Evolutionary conservation across 2,888 invertebrate genomes (phyloP).

Genomic region (Platerodrilus igneus): DNA sequence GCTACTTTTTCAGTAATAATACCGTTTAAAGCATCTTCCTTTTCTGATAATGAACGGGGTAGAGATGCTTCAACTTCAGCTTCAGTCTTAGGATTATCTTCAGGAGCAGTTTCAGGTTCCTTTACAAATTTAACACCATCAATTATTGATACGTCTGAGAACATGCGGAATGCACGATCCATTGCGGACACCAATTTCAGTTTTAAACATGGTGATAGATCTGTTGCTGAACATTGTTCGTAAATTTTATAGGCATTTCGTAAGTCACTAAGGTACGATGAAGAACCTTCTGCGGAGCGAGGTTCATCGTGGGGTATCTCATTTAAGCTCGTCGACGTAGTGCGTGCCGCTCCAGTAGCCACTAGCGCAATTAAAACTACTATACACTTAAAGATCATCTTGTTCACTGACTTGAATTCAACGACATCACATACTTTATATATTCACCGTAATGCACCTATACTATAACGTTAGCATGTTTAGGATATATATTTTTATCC

Average conservation of each 20-base stretch:
- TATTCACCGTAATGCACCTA: no score
- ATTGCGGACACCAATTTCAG: slow-evolving; percentile 72
- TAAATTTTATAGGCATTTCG: slow-evolving; percentile 73
- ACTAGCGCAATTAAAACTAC: slow-evolving; percentile 55
- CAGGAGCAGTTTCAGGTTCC: slow-evolving; percentile 51
- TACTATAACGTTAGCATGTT: slow-evolving; percentile 41
- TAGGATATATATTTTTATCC: slow-evolving; percentile 33
- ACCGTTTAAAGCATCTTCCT: slow-evolving; percentile 65
- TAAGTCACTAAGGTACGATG: slow-evolving; percentile 59
- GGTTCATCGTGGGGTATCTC: slow-evolving; percentile 40
- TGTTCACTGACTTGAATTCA: slow-evolving; percentile 46
- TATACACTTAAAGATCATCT: slow-evolving; percentile 57
- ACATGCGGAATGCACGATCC: slow-evolving; percentile 64
- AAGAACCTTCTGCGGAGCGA: slow-evolving; percentile 37
- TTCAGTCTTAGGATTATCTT: slow-evolving; percentile 51
- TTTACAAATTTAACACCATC: slow-evolving; percentile 74
- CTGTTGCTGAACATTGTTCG: slow-evolving; percentile 70
- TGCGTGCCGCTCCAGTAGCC: slow-evolving; percentile 53
- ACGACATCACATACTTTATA: no score
- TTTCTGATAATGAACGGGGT: slow-evolving; percentile 69
- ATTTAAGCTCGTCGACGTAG: slow-evolving; percentile 50
- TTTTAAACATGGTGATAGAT: slow-evolving; percentile 70
- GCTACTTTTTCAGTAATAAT: slow-evolving; percentile 71
- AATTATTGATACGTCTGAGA: slow-evolving; percentile 60
- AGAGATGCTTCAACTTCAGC: slow-evolving; percentile 66